phyloP scores from a whole-genome alignment of 1,140 invertebrate species.

The Bombus vancouverensis region DNA sequence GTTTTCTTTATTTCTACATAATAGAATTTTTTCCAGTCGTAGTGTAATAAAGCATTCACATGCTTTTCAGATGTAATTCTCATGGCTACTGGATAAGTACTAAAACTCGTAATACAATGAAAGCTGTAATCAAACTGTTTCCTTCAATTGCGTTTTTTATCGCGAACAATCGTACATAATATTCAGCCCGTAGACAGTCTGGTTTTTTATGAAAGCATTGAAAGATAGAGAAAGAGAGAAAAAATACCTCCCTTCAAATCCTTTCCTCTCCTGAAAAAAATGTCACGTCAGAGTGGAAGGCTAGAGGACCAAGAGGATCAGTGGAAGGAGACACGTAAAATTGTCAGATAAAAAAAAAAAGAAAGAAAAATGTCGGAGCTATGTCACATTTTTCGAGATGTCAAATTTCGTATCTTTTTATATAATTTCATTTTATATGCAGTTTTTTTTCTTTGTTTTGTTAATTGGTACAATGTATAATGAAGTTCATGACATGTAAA shows the following conservation, averaged over 20 bases:
- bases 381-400: slow-evolving; percentile 15
- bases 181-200: background rate
- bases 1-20: background rate
- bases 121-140: slow-evolving; percentile 40
- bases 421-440: slow-evolving; percentile 1
- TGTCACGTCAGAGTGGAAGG: slow-evolving; percentile 28
- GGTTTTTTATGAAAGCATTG: slow-evolving; percentile 51
- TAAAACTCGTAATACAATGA: slow-evolving; percentile 39
- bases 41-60: slow-evolving; percentile 20
- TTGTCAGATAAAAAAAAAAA: slow-evolving; percentile 12
- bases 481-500: background rate
- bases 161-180: background rate
- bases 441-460: background rate
- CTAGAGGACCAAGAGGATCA: slow-evolving; percentile 64
- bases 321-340: slow-evolving; percentile 50
- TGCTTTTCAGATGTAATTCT: slow-evolving; percentile 57
- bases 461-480: background rate
- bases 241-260: slow-evolving; percentile 23
- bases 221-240: background rate
- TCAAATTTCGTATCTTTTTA: background rate
- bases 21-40: too few relatives aligned
- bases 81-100: slow-evolving; percentile 34
- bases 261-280: slow-evolving; percentile 38
- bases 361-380: slow-evolving; percentile 15
- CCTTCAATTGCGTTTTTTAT: background rate